Percentiles rank a stretch among this genome's conserved stretches.
phyloP scores from a whole-genome alignment of 2,888 invertebrate genomes.

The Teinopalpus imperialis region DNA sequence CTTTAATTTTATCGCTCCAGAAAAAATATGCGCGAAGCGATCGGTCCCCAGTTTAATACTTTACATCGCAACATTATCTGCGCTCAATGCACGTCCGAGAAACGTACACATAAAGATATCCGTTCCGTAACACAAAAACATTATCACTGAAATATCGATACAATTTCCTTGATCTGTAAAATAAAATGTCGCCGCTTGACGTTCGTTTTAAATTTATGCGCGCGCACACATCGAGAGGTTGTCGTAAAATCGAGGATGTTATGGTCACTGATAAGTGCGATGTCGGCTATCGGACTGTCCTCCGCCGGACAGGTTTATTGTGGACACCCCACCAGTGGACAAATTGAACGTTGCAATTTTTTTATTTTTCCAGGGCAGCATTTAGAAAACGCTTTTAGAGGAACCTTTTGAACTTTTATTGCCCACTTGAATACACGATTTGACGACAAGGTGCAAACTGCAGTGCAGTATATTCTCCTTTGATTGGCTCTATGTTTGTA shows the following conservation, averaged over 20 bases:
- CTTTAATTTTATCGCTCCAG: constrained; percentile 38
- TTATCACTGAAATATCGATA: constrained; percentile 78
- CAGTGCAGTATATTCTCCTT: constrained; percentile 29
- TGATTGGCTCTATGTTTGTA: constrained; percentile 18
- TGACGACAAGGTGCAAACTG: constrained; percentile 5
- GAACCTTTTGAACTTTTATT: constrained; percentile 13
- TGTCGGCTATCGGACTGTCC: constrained; percentile 69
- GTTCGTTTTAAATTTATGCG: constrained; percentile 73
- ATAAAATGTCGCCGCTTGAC: constrained; percentile 73
- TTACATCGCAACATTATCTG: constrained; percentile 40
- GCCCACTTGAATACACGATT: constrained; percentile 2
- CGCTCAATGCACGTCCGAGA: constrained; percentile 61
- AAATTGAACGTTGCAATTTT: constrained; percentile 56
- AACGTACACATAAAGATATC: constrained; percentile 66
- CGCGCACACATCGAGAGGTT: constrained; percentile 59
- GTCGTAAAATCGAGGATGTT: constrained; percentile 79
- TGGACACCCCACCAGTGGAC: constrained; percentile 72
- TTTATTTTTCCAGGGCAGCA: constrained; percentile 25
- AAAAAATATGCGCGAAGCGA: constrained; percentile 32
- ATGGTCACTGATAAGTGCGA: constrained; percentile 76
- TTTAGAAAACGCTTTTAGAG: constrained; percentile 29
- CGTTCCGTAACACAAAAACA: constrained; percentile 66
- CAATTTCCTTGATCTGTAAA: constrained; percentile 78
- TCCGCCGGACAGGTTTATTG: constrained; percentile 68
- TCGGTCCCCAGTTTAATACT: constrained; percentile 33